A percentile compares a stretch with the other conserved stretches of the same genome.
Conservation (phyloP, 2,888 invertebrate species). For the Folsomia candida region DNA sequence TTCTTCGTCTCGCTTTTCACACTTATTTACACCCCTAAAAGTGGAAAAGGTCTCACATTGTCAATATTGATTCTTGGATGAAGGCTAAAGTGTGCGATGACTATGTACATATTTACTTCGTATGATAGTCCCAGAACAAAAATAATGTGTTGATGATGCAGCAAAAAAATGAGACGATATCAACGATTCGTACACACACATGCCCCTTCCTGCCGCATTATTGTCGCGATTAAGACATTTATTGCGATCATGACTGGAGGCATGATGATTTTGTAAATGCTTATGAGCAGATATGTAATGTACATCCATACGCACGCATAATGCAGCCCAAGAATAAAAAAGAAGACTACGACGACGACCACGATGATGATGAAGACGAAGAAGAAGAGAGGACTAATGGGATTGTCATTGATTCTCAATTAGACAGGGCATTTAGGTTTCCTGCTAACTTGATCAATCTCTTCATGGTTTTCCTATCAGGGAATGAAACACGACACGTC, state of each 20-base stretch:
- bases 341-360: background rate
- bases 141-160: constrained; percentile 9
- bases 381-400: constrained; percentile 24
- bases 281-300: no score
- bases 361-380: background rate
- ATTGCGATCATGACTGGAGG: background rate
- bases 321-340: no score
- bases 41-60: no score
- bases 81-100: no score
- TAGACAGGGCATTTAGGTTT: constrained; percentile 28
- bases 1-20: no score
- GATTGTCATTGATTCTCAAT: constrained; percentile 40
- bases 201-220: constrained; percentile 12
- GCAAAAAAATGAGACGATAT: background rate
- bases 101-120: no score
- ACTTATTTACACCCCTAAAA: no score
- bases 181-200: no score
- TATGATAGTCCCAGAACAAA: no score
- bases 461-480: background rate
- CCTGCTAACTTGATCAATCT: constrained; percentile 10
- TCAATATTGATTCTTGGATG: no score
- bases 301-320: no score
- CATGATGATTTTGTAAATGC: background rate
- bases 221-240: constrained; percentile 9
- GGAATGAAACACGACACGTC: background rate